Base-by-base conservation (phyloP, 1,140 invertebrate species). In the Bombus vancouverensis region DNA sequence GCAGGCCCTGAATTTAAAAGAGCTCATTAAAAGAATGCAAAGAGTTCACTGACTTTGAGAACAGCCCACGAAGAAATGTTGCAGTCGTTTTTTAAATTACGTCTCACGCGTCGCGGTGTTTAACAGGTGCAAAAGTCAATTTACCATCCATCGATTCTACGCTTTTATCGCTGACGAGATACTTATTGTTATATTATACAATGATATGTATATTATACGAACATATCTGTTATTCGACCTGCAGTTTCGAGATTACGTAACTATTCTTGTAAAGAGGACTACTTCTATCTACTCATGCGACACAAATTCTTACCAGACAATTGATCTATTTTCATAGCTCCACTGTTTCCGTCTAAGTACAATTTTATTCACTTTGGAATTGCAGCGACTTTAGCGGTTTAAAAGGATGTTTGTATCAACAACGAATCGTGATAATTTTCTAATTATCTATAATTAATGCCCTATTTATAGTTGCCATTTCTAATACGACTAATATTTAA, bases 1-100 rank as follows among this genome's bases (percentile, higher is more conserved):
- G 28, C 74, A 57, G 47, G 28, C 75, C 75, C 75, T 77, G 75
- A 77, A 77, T 77, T 77, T 77, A 77, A 77, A 77, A 77, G 75
- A 62, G 57, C 75, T 77, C 75, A 77, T 77, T 77, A 77, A 77
- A 77, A 62, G 75, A 65, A 77, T 62, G 57, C 75, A 77, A 77
- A 18, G 62, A 42, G 57, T 77, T 77, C 57, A 32, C 39, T 77
- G 37, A 32, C 75, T 34, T 77, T n/a, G 39, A 62, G 39, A 62
- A 77, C 37, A 28, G 37, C 1, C 18, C 75, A n/a, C 18, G 28
- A 62, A n/a, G 34, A 77, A 22, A 62, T 62, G 9, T 65, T 22
- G 28, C 37, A 22, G 18, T n/a, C n/a, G 10, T 3, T 10, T 25
- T 42, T 65, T 53, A 42, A n/a, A 62, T 62, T 59, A 18, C 15